Base-by-base conservation (phyloP, 2,113 vertebrate species). In the Synchiropus splendidus region DNA sequence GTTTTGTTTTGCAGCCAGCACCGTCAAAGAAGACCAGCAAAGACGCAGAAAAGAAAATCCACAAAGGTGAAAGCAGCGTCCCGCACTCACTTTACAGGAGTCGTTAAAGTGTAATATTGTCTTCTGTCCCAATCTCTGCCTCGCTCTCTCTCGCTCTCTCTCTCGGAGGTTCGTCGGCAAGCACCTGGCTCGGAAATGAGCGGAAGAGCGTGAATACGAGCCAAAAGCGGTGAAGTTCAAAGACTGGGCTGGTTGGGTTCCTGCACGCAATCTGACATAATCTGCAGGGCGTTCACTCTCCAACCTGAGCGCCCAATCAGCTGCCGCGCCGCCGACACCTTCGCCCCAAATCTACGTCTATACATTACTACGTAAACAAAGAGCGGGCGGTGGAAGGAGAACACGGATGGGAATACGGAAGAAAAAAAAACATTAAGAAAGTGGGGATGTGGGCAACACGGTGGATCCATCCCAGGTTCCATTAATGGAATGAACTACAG, bases 251-350 rank as follows among this genome's bases (percentile, higher is more conserved):
- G 91, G 84, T 87, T 84, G 67, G 85, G 82, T 86, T 74, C 74
- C 84, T 42, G 85, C 87, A 85, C 81, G 87, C 89, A 79, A 88
- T 88, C 88, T 92, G 91, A 91, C 89, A 90, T 89, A 89, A 89
- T 88, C 86, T 77, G 84, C 83, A 85, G 88, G 90, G 91, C 90
- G 91, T 88, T 76, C 81, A 88, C 91, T 84, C 82, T 64, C 82
- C 85, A 84, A 86, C 86, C 88, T 83, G 87, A 59, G 73, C 88
- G 65, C 85, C 90, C 92, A 96, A 96, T 96, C 89, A 92, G 91
- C 89, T 60, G 82, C 51, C 79, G 77, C 82, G 72, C 43, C 67
- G 64, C 60, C 77, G 36, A 84, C 77, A 88, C 90, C 89, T 89
- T 79, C 80, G 73, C 68, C 35, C 41, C 65, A 72, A 74, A 79